Conservation (phyloP, 2,113 vertebrate genomes). For the Elephas maximus region DNA sequence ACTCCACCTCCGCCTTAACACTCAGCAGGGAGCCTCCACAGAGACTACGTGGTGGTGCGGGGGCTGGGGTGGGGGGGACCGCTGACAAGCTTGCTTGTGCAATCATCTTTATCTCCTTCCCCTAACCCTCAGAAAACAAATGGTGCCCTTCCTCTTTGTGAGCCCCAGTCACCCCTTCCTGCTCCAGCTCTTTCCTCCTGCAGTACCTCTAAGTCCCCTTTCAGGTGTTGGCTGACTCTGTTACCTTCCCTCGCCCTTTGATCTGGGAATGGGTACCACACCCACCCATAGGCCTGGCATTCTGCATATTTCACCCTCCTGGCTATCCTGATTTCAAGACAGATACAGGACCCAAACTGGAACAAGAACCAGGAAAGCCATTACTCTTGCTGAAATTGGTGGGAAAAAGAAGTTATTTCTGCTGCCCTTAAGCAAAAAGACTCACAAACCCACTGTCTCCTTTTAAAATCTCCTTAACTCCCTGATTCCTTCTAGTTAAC, state of each 20-base stretch:
- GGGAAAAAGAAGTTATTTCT: background rate
- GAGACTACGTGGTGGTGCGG: background rate
- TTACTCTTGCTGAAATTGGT: background rate
- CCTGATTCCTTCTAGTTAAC: background rate
- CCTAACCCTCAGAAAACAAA: background rate
- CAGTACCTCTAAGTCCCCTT: background rate
- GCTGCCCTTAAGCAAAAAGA: background rate
- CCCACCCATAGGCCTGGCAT: background rate
- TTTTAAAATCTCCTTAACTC: background rate
- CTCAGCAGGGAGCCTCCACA: background rate
- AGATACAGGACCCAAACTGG: background rate
- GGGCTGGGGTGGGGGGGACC: background rate
- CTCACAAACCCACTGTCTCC: background rate
- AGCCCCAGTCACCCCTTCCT: background rate
- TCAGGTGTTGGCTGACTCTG: background rate
- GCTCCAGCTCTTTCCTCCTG: background rate
- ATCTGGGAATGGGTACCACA: background rate
- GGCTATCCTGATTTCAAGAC: background rate
- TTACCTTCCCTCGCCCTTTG: no score
- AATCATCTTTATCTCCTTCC: conserved; percentile 56
- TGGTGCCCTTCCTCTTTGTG: background rate
- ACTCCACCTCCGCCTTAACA: background rate
- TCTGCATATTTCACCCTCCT: background rate
- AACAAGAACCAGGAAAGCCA: background rate
- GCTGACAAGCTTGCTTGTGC: background rate